Percentiles rank a stretch among this genome's conserved stretches.
Evolutionary conservation across 2,888 invertebrate species (phyloP).

Genomic region (Epinotia brunnichana): DNA sequence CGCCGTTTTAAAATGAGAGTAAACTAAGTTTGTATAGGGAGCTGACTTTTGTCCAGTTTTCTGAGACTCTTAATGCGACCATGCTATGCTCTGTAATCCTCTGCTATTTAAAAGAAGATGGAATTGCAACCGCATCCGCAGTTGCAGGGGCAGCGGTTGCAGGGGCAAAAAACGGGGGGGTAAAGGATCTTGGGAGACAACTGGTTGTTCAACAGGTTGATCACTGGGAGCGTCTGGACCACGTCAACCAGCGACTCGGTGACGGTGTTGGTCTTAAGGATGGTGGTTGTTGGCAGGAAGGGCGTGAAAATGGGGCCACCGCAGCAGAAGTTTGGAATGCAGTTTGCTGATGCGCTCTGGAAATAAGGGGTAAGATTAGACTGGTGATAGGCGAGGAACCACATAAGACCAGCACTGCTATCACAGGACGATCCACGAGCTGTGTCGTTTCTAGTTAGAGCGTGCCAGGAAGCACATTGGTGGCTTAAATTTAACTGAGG

Average conservation of each 20-base stretch:
- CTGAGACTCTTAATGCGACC: too few species aligned
- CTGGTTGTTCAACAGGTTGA: constrained; percentile 66
- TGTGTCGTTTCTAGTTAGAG: too few species aligned
- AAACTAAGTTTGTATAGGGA: too few species aligned
- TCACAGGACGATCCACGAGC: too few species aligned
- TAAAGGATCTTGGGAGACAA: constrained; percentile 52
- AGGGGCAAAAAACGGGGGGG: constrained; percentile 32
- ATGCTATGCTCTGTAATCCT: too few species aligned
- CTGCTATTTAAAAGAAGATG: background rate
- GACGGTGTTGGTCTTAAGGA: constrained; percentile 57
- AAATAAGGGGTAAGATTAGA: background rate
- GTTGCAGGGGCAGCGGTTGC: background rate
- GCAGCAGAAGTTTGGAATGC: constrained; percentile 29
- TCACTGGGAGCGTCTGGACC: constrained; percentile 69
- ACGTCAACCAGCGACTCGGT: constrained; percentile 70
- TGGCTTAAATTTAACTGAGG: too few species aligned
- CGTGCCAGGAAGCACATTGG: too few species aligned
- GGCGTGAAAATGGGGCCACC: constrained; percentile 32
- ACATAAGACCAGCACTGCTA: too few species aligned
- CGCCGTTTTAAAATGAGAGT: too few species aligned
- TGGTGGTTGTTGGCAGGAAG: constrained; percentile 42
- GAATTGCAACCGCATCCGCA: constrained; percentile 3
- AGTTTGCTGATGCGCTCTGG: constrained; percentile 53
- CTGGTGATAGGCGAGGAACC: too few species aligned
- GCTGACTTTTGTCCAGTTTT: too few species aligned